Base-by-base conservation (phyloP, 2,797 vertebrate species). In the Sebastes diploproa region DNA sequence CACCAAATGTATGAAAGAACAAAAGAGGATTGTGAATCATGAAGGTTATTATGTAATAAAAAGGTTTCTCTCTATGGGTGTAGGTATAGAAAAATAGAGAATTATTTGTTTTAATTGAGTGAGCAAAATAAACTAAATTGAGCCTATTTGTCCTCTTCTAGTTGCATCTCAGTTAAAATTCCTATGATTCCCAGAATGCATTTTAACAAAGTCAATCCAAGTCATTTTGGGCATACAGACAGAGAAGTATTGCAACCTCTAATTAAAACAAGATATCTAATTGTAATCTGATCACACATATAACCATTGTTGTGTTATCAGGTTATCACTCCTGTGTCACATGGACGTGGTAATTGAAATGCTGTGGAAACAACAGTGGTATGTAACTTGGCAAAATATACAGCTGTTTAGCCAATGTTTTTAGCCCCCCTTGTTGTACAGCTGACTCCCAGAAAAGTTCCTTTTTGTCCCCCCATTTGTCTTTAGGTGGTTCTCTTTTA, bases 1-100 rank as follows among this genome's bases (percentile, higher is more conserved):
- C 85, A 89, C 59, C 65, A 84, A 85, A 87, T 83, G 80, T 85
- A 62, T 82, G 56, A 89, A 86, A 83, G 27, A 80, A 83, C 54
- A 73, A 56, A 77, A 80, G 5, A 85, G 46, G 60, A 72, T 36
- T 68, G 66, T 32, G 64, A 77, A 68, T 79, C 56, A 71, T 63
- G 32, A 74, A 75, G 78, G 83, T 69, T 76, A 63, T 86, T 56
- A 42, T 54, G 46, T 23, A 27, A 71, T 79, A 88, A 75, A 62
- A 85, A 46, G 32, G 1, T 20, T 63, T 70, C 20, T 84, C 54
- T 68, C 58, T 86, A 62, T 64, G 23, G 73, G 63, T 86, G 65
- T 63, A 72, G 63, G 42, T 77, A 22, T 80, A 65, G 30, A 69
- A 87, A 81, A 56, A 73, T 56, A 63, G 20, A 38, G 6, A 61